phyloP scores from a whole-genome alignment of 2,113 vertebrate species.

The Calidris pugnax region DNA sequence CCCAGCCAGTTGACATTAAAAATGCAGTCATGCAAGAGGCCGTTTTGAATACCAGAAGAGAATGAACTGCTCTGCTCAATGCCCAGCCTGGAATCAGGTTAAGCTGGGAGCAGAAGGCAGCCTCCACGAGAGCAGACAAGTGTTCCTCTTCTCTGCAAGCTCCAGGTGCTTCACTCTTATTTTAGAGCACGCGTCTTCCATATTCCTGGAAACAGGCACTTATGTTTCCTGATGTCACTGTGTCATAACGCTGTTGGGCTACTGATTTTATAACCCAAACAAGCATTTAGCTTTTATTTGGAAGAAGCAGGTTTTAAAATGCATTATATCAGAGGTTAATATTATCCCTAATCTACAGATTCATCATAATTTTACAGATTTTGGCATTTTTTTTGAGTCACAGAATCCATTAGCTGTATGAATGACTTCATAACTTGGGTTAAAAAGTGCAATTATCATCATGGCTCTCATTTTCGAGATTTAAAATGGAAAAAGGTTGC shows the following conservation, averaged over 20 bases:
- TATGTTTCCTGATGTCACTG: background rate
- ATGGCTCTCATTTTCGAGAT: background rate
- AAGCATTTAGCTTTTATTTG: background rate
- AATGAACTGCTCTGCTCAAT: background rate
- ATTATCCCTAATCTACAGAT: background rate
- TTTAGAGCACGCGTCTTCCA: background rate
- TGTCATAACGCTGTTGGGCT: background rate
- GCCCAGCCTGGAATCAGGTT: background rate
- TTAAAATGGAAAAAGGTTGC: background rate
- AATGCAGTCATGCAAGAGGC: background rate
- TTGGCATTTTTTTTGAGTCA: background rate
- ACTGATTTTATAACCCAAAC: background rate
- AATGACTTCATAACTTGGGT: background rate
- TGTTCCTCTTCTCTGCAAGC: background rate
- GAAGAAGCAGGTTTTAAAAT: background rate
- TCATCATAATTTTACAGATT: background rate
- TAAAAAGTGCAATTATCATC: background rate
- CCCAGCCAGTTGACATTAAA: constrained; percentile 10
- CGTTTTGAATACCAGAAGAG: background rate
- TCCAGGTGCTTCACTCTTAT: background rate
- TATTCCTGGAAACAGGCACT: background rate
- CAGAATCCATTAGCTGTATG: background rate
- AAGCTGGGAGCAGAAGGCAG: background rate
- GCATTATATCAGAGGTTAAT: background rate
- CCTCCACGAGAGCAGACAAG: background rate